phyloP scores from a whole-genome alignment of 2,888 invertebrate genomes.

The Drosophila rellima region DNA sequence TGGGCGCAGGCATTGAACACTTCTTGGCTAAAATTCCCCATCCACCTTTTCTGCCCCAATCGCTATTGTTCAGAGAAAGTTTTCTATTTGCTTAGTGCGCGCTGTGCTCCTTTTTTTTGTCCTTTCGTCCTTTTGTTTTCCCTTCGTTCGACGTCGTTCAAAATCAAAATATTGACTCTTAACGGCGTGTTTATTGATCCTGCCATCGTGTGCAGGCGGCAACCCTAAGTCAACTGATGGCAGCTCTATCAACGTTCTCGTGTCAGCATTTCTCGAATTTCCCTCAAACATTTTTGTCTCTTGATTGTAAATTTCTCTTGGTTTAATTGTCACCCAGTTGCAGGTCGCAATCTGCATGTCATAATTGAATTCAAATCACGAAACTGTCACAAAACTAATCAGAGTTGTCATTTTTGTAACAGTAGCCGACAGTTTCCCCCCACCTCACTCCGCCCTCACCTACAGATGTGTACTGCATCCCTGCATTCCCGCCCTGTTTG shows the following conservation, averaged over 20 bases:
- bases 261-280: slow-evolving; percentile 26
- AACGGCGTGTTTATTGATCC: slow-evolving; percentile 74
- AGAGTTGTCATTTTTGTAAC: slow-evolving; percentile 73
- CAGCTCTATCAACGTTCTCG: not conserved
- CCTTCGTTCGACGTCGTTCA: slow-evolving; percentile 34
- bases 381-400: slow-evolving; percentile 81
- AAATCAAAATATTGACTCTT: slow-evolving; percentile 77
- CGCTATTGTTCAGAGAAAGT: slow-evolving; percentile 59
- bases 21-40: slow-evolving; percentile 22
- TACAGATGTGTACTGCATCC: slow-evolving; percentile 6
- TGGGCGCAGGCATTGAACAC: slow-evolving; percentile 72
- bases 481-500: not conserved
- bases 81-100: slow-evolving; percentile 72
- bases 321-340: slow-evolving; percentile 18
- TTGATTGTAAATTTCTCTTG: slow-evolving; percentile 10
- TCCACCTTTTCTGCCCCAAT: not conserved
- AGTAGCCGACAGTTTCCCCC: slow-evolving; percentile 34
- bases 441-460: not conserved
- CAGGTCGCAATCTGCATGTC: slow-evolving; percentile 55
- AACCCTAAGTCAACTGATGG: slow-evolving; percentile 16
- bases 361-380: slow-evolving; percentile 83
- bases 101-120: slow-evolving; percentile 37
- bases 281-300: not conserved
- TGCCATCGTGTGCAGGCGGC: slow-evolving; percentile 14
- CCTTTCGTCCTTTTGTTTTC: slow-evolving; percentile 61